Evolutionary conservation across 2,888 invertebrate genomes (phyloP).

Genomic region (Galerucella calmariensis): DNA sequence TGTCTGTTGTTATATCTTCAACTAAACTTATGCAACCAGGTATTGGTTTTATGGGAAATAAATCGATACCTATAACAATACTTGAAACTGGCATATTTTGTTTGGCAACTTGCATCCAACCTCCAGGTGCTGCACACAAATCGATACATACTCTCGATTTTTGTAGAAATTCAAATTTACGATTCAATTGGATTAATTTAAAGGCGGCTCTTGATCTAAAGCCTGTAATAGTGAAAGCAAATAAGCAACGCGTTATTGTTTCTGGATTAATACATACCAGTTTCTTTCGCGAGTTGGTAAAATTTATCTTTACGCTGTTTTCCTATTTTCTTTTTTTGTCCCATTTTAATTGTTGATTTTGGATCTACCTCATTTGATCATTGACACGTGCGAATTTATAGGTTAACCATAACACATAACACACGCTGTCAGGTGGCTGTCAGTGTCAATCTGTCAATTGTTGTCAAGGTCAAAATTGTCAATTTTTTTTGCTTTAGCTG

Average conservation of each 20-base stretch:
- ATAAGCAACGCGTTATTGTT: constrained; percentile 9
- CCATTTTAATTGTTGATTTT: constrained; percentile 72
- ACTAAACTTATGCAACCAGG: constrained; percentile 89
- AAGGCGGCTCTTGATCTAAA: constrained; percentile 99
- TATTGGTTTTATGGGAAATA: constrained; percentile 92
- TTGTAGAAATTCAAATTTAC: constrained; percentile 97
- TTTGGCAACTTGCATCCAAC: constrained; percentile 99
- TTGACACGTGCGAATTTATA: constrained; percentile 28
- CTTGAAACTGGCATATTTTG: constrained; percentile 98
- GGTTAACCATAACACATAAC: constrained; percentile 18
- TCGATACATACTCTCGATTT: constrained; percentile 96
- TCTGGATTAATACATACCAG: constrained; percentile 72
- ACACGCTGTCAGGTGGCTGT: too few relatives aligned
- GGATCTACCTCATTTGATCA: not conserved
- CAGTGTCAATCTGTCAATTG: too few relatives aligned
- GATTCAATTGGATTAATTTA: constrained; percentile 96
- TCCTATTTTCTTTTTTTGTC: constrained; percentile 95
- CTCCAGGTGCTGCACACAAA: constrained; percentile 98
- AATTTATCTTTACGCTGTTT: constrained; percentile 98
- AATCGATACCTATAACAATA: constrained; percentile 94
- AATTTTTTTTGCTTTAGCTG: too few relatives aligned
- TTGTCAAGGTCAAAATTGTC: too few relatives aligned
- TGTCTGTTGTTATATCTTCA: constrained; percentile 97
- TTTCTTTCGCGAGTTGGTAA: constrained; percentile 98
- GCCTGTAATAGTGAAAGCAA: constrained; percentile 69